Conservation (phyloP, 1,140 invertebrate genomes). For the Aphaenogaster ashmeadi region DNA sequence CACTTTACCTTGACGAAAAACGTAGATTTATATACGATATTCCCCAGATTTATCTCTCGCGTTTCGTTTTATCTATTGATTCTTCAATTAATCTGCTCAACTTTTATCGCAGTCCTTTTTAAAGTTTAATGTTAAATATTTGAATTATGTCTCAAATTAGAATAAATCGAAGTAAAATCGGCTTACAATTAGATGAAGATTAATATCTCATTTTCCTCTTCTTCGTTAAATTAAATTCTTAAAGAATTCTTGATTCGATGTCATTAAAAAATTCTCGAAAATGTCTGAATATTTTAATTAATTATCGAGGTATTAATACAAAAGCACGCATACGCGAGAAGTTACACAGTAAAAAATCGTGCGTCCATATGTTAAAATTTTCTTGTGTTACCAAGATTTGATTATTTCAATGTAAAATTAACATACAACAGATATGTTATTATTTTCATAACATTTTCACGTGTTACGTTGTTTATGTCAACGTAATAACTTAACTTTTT, state of each 20-base stretch:
- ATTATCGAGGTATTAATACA: background rate
- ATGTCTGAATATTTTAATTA: background rate
- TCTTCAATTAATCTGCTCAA: background rate
- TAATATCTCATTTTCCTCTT: background rate
- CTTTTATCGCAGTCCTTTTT: background rate
- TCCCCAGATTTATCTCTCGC: background rate
- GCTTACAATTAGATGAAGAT: background rate
- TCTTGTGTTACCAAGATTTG: too few species aligned
- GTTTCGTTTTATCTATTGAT: background rate
- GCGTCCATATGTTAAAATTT: too few species aligned
- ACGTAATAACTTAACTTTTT: too few species aligned
- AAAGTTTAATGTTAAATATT: background rate
- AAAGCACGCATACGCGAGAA: background rate
- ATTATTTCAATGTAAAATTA: too few species aligned
- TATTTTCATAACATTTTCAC: too few species aligned
- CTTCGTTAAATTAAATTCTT: background rate
- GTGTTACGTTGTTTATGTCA: too few species aligned
- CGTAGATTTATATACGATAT: background rate
- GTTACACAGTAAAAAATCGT: too few species aligned
- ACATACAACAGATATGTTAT: too few species aligned
- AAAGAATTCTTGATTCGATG: background rate
- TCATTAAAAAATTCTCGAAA: background rate
- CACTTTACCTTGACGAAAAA: slow-evolving; percentile 2
- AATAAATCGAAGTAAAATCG: background rate
- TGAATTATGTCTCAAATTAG: background rate